Percentiles rank a stretch among this genome's conserved stretches.
Conservation (phyloP, 2,888 invertebrate genomes). For the Ochlodes sylvanus region DNA sequence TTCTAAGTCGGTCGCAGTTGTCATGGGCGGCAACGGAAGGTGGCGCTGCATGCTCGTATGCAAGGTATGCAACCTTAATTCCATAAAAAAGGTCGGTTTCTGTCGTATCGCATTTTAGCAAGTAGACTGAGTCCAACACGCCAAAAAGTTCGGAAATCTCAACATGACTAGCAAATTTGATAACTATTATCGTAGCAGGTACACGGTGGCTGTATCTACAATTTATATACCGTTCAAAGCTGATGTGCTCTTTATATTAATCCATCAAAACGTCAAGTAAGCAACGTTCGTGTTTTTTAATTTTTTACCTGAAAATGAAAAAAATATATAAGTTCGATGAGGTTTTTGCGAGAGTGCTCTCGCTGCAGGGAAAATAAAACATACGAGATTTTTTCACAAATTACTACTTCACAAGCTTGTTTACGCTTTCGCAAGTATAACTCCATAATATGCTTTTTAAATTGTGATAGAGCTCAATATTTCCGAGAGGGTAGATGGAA, state of each 20-base stretch:
- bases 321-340: conserved; percentile 35
- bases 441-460: conserved; percentile 24
- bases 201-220: conserved; percentile 2
- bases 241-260: conserved; percentile 23
- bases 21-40: too few relatives aligned
- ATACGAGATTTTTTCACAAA: conserved; percentile 31
- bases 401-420: conserved; percentile 35
- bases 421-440: conserved; percentile 24
- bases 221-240: conserved; percentile 4
- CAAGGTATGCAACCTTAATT: too few relatives aligned
- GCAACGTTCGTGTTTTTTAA: conserved; percentile 16
- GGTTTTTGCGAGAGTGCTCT: conserved; percentile 32
- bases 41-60: too few relatives aligned
- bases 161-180: conserved; percentile 1
- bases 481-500: conserved; percentile 11
- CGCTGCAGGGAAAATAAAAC: conserved; percentile 25
- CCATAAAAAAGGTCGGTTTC: too few relatives aligned
- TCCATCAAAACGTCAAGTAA: conserved; percentile 32
- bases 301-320: conserved; percentile 30
- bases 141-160: not conserved
- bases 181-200: not conserved
- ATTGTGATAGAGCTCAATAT: conserved; percentile 21
- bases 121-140: too few relatives aligned
- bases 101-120: too few relatives aligned
- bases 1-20: too few relatives aligned